phyloP scores from a whole-genome alignment of 2,888 invertebrate species.

The Callosobruchus maculatus region DNA sequence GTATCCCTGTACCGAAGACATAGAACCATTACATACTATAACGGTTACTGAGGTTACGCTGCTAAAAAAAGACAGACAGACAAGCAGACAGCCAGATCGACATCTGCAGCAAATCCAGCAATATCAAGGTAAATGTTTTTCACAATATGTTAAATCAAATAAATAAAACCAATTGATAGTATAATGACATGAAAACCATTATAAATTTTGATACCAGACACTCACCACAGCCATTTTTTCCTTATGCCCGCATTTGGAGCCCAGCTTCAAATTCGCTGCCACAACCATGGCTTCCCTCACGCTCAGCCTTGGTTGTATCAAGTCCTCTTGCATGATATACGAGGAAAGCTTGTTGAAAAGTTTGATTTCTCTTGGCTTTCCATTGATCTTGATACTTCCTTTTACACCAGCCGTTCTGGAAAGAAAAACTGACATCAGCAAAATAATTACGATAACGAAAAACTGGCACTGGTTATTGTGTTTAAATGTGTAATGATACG shows the following conservation, averaged over 20 bases:
- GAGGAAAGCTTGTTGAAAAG: conserved; percentile 71
- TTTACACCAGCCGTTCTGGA: conserved; percentile 55
- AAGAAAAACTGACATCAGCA: conserved; percentile 5
- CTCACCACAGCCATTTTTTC: conserved; percentile 65
- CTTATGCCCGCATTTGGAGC: conserved; percentile 53
- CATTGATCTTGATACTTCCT: conserved; percentile 68
- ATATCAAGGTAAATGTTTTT: too few species aligned
- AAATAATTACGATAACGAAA: conserved; percentile 1
- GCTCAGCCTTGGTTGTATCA: conserved; percentile 67
- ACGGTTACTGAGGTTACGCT: too few species aligned
- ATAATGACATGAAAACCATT: neutral
- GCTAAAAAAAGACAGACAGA: too few species aligned
- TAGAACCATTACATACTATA: too few species aligned
- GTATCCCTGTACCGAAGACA: too few species aligned
- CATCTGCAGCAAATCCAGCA: too few species aligned
- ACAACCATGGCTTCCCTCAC: conserved; percentile 72
- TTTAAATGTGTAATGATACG: too few species aligned
- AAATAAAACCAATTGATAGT: too few species aligned
- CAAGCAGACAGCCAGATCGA: too few species aligned
- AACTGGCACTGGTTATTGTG: too few species aligned
- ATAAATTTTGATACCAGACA: conserved; percentile 16
- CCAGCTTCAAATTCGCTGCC: conserved; percentile 71
- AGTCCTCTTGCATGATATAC: conserved; percentile 79
- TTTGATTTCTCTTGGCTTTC: conserved; percentile 62
- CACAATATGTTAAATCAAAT: too few species aligned